These are phyloP conservation scores for Erynnis tages DNA, from an alignment of 2,888 invertebrate genomes.

Conservation along the genomic window DNA sequence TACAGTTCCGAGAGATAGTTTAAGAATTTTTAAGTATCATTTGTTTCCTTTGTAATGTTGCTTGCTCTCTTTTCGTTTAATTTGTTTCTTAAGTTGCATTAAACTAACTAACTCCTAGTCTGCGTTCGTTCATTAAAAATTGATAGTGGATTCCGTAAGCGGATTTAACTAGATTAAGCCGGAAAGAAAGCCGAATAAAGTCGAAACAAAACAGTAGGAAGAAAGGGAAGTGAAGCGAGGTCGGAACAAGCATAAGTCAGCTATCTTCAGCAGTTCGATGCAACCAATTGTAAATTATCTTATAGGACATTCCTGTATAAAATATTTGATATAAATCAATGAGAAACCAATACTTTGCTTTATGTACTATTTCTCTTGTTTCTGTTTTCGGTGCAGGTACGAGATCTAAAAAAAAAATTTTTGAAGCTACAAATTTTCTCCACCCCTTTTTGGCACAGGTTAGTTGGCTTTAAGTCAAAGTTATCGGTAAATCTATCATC, in stretches of 20 bases:
- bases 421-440: too few species aligned
- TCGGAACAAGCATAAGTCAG: slow-evolving; percentile 61
- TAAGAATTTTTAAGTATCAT: neutral
- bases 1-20: neutral
- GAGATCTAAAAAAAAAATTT: too few species aligned
- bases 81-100: slow-evolving; percentile 16
- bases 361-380: too few species aligned
- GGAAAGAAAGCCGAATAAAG: slow-evolving; percentile 32
- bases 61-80: slow-evolving; percentile 2
- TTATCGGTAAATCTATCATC: too few species aligned
- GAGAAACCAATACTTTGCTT: too few species aligned
- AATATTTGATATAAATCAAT: too few species aligned
- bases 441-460: too few species aligned
- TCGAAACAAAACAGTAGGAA: slow-evolving; percentile 42
- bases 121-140: slow-evolving; percentile 22
- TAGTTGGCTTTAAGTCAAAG: too few species aligned
- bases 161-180: slow-evolving; percentile 34
- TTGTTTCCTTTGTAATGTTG: neutral
- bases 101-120: neutral
- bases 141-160: slow-evolving; percentile 27
- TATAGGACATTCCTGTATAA: neutral
- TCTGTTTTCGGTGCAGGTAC: too few species aligned
- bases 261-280: slow-evolving; percentile 50
- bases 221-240: slow-evolving; percentile 43
- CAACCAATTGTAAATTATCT: neutral